These are phyloP conservation scores for Drosophila sucinea DNA, from an alignment of 1,140 invertebrate genomes.

Conservation along the genomic window DNA sequence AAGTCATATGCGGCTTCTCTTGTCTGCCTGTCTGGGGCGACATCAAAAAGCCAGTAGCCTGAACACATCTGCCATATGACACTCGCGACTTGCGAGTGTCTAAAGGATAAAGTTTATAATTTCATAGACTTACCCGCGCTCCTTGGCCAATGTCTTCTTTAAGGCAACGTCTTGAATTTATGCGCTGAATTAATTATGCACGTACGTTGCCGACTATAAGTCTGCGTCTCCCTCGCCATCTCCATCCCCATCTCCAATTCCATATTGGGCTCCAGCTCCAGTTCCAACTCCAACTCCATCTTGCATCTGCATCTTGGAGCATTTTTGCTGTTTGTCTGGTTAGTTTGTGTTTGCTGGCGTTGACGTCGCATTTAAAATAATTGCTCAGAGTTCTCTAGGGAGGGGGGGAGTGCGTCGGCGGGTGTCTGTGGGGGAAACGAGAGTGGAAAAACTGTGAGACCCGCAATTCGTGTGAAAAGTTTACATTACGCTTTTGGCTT, in stretches of 20 bases:
- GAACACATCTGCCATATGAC: slow-evolving; percentile 35
- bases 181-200: slow-evolving; percentile 81
- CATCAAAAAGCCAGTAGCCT: slow-evolving; percentile 59
- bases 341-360: slow-evolving; percentile 68
- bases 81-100: slow-evolving; percentile 20
- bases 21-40: slow-evolving; percentile 29
- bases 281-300: neutral
- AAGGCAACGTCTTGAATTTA: slow-evolving; percentile 74
- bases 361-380: slow-evolving; percentile 78
- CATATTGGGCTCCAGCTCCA: neutral
- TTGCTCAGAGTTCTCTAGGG: slow-evolving; percentile 56
- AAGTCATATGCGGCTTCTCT: slow-evolving; percentile 42
- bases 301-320: slow-evolving; percentile 5
- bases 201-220: slow-evolving; percentile 54
- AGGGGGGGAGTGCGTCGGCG: neutral
- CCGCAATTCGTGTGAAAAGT: slow-evolving; percentile 76
- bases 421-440: slow-evolving; percentile 1
- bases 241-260: slow-evolving; percentile 3
- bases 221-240: neutral
- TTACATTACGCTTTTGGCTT: slow-evolving; percentile 73
- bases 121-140: slow-evolving; percentile 66
- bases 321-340: slow-evolving; percentile 66
- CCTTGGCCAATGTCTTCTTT: slow-evolving; percentile 19
- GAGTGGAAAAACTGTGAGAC: slow-evolving; percentile 58
- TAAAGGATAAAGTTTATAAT: slow-evolving; percentile 79